Evolutionary conservation across 2,113 vertebrate genomes (phyloP), one percentile per base, ranked within the genome.

Genomic region (Bufo gargarizans): DNA sequence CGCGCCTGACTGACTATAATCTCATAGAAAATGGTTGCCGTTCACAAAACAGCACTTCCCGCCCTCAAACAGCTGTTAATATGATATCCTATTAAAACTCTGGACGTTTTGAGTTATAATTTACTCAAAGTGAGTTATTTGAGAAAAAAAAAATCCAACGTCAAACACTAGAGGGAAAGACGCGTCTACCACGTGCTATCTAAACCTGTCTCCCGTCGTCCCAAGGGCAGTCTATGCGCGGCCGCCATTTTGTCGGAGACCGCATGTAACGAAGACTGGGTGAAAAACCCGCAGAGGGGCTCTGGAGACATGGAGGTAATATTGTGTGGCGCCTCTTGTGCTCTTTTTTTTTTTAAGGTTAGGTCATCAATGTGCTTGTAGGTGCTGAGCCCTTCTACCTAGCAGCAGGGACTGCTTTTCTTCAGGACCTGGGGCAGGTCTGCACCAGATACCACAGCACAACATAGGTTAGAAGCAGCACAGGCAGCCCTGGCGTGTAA

Each of bases 1-100:
- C 12, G 43, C 63, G 86, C 86, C 86, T 82, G 86, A 82, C 13
- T 12, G n/a, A n/a, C 33, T 61, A 61, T 50, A 6, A 72, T 9
- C n/a, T 7, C 45, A n/a, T 55, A 49, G 6, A 19, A 65, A 0
- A 45, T 14, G 79, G 58, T 33, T 10, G 22, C 78, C 78, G 4
- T 22, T 71, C 67, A 71, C 33, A 71, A 71, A 71, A 13, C n/a
- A 11, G 8, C 22, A 2, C 22, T 33, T 4, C 4, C 67, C 11
- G 8, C 65, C 65, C 65, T 4, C 16, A 10, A 33, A 53, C 49
- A 1, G 8, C 8, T 49, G 1, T 10, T 14, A 11, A 0, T 14
- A 2, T 11, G 0, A 33, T 33, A 53, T 12, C 3, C 17, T 0
- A 53, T 55, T 7, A 56, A 20, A 77, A 20, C 8, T 49, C 7